Percentiles rank a stretch among this genome's conserved stretches.
These are phyloP conservation scores for Diglossa cyanea DNA, from an alignment of 2,797 vertebrate species.

Conservation along the genomic window DNA sequence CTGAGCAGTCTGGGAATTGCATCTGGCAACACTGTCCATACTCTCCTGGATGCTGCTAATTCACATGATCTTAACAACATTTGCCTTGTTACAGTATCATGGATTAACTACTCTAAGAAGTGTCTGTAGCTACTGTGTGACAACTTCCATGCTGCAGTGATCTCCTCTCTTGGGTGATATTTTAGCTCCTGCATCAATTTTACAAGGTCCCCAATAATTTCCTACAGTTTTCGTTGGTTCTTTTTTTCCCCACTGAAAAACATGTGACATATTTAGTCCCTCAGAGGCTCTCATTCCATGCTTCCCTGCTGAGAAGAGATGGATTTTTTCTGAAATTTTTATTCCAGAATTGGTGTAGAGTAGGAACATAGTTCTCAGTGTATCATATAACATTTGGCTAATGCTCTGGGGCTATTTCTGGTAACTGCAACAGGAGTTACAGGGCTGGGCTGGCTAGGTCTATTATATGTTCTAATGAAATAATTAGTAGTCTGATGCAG, in stretches of 20 bases:
- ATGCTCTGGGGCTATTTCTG: background rate
- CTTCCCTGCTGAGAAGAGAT: background rate
- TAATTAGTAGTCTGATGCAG: background rate
- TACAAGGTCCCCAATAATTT: background rate
- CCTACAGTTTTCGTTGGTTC: background rate
- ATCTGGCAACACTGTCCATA: background rate
- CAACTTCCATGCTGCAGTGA: background rate
- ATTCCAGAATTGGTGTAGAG: background rate
- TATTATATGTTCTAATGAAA: background rate
- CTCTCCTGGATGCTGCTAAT: background rate
- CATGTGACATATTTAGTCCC: background rate
- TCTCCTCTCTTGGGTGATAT: background rate
- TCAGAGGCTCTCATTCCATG: background rate
- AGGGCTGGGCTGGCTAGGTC: background rate
- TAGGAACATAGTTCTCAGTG: background rate
- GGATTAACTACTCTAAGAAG: background rate
- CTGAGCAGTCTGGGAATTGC: background rate
- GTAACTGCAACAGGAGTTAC: background rate
- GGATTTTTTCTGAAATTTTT: background rate
- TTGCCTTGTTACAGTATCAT: background rate
- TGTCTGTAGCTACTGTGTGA: background rate
- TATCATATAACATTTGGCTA: background rate
- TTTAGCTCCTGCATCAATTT: background rate
- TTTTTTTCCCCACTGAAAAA: background rate
- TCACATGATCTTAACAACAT: fast-evolving